A percentile compares a stretch with the other conserved stretches of the same genome.
Evolutionary conservation across 1,140 invertebrate genomes (phyloP).

Genomic region (Lerema accius): DNA sequence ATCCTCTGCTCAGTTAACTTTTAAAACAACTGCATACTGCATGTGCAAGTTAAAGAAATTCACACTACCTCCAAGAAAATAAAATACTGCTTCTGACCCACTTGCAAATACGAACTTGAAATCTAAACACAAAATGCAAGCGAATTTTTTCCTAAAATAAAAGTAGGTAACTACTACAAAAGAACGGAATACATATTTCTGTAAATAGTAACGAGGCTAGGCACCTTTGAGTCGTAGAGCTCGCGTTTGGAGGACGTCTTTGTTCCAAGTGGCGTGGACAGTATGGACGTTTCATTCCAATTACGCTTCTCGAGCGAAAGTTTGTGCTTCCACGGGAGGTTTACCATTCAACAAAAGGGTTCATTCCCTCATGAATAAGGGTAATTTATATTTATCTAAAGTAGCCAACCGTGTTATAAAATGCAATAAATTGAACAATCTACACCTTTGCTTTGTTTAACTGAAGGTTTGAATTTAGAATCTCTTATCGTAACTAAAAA

Average conservation of each 20-base stretch:
- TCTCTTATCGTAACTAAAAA: too few relatives aligned
- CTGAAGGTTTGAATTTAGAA: too few relatives aligned
- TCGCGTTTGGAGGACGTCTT: slow-evolving; percentile 41
- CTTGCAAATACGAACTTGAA: background rate
- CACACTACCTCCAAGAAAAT: background rate
- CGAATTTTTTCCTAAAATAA: slow-evolving; percentile 7
- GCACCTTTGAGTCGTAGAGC: slow-evolving; percentile 40
- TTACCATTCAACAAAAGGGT: slow-evolving; percentile 35
- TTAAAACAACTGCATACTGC: background rate
- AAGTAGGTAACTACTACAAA: background rate
- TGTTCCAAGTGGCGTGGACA: slow-evolving; percentile 42
- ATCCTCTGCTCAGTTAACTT: too few relatives aligned
- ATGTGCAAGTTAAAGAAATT: background rate
- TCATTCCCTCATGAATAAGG: slow-evolving; percentile 19
- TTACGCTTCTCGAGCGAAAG: slow-evolving; percentile 39
- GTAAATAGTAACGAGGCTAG: slow-evolving; percentile 38
- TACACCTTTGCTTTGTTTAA: too few relatives aligned
- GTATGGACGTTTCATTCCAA: slow-evolving; percentile 45
- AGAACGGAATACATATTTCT: slow-evolving; percentile 26
- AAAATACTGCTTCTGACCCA: background rate
- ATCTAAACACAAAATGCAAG: background rate
- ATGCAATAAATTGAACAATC: slow-evolving; percentile 4
- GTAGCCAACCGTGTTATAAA: background rate
- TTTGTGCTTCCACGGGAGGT: slow-evolving; percentile 33
- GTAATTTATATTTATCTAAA: background rate